Evolutionary conservation across 2,113 vertebrate species (phyloP), one percentile per base, ranked within the genome.

Genomic region (Thalassarche chlororhynchos): DNA sequence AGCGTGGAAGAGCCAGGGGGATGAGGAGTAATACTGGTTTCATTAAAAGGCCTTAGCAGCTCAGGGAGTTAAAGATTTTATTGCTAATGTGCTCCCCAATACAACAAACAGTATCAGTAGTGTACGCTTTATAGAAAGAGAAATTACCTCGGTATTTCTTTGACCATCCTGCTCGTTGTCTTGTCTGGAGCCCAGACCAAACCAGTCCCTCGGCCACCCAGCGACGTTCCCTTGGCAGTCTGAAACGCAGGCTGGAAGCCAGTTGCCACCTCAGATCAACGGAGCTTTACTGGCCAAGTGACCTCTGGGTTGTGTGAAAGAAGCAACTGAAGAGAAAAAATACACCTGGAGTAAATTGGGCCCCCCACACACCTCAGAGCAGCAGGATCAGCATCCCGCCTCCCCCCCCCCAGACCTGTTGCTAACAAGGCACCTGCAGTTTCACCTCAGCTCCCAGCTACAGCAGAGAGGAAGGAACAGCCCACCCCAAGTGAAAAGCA

Each of bases 21-120:
- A 36, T 28, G 44, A 49, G 34, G 40, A 78, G 8, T 46, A 20
- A 20, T 5, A 8, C 61, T 40, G 62, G 76, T 90, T 76, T 47
- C 76, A 40, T 80, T 64, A 28, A 60, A 62, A 64, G 44, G 78
- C 69, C n/a, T 55, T 52, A 85, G 60, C 38, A 61, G 54, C 64
- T 93, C 72, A 36, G 14, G 34, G 34, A 70, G 87, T 94, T 93
- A 95, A 86, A 93, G 81, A 83, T 98, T 98, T 99, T 99, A 99
- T 99, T 99, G 97, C 98, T 98, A 98, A 98, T 96, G 93, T 98
- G 99, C 98, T 99, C 98, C 98, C 98, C 98, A 98, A 95, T 98
- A 98, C 98, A 99, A 99, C 98, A 98, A 99, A 98, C 98, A 98
- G 99, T 97, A 98, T 99, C 99, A 99, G 99, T 99, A 99, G 99